These are phyloP conservation scores for Oophaga pumilio DNA, from an alignment of 2,113 vertebrate species.

Conservation along the genomic window DNA sequence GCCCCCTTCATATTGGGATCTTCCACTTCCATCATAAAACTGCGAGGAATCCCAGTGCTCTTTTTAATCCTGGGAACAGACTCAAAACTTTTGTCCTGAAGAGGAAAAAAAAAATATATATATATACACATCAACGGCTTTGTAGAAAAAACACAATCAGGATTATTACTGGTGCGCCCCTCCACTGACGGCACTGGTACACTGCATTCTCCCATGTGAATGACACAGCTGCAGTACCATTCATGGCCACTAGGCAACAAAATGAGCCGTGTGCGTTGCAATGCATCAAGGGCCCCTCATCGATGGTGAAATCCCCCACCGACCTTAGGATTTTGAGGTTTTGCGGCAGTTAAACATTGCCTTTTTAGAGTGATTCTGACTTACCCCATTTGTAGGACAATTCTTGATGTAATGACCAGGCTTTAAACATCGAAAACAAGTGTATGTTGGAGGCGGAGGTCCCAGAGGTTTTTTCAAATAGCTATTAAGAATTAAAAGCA, in stretches of 20 bases:
- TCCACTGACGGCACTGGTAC: too few relatives aligned
- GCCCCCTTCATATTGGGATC: constrained; percentile 94
- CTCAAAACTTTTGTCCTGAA: constrained; percentile 90
- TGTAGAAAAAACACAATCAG: background rate
- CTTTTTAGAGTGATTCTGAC: constrained; percentile 46
- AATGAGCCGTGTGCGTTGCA: too few relatives aligned
- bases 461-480: constrained; percentile 86
- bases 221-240: too few relatives aligned
- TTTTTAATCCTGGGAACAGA: constrained; percentile 89
- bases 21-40: constrained; percentile 96
- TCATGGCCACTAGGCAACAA: too few relatives aligned
- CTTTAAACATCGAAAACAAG: constrained; percentile 92
- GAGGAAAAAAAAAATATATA: constrained; percentile 34
- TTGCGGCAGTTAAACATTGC: background rate
- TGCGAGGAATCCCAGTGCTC: constrained; percentile 95
- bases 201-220: too few relatives aligned
- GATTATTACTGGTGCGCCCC: too few relatives aligned
- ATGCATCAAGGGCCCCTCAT: too few relatives aligned
- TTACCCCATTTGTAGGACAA: constrained; percentile 90
- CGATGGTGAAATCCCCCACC: too few relatives aligned
- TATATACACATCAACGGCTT: background rate
- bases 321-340: background rate
- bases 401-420: constrained; percentile 95
- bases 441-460: constrained; percentile 87
- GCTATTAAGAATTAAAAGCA: constrained; percentile 70